Evolutionary conservation across 2,888 invertebrate species (phyloP).

Genomic region (Erannis defoliaria): DNA sequence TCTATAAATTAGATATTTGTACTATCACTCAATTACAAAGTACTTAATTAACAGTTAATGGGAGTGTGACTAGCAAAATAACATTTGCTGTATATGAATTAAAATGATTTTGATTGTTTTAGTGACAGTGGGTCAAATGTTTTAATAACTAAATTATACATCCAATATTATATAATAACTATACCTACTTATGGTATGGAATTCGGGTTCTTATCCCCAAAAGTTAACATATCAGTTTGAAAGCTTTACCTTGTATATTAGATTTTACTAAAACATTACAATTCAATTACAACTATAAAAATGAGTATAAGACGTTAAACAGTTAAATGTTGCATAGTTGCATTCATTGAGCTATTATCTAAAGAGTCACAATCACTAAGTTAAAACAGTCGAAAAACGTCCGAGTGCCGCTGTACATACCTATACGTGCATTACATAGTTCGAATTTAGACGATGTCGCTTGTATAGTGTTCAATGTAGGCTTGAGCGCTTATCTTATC

Average conservation of each 20-base stretch:
- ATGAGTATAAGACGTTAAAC: conserved; percentile 75
- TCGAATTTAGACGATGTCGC: too few relatives aligned
- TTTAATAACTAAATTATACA: conserved; percentile 54
- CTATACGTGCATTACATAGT: too few relatives aligned
- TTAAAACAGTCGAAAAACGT: too few relatives aligned
- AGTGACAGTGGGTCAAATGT: conserved; percentile 80
- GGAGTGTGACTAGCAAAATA: conserved; percentile 84
- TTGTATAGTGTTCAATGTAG: too few relatives aligned
- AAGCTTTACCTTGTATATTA: conserved; percentile 69
- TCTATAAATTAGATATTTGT: conserved; percentile 86
- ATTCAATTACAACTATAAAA: conserved; percentile 67
- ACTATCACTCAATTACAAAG: conserved; percentile 85
- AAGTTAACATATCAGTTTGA: conserved; percentile 54
- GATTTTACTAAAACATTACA: conserved; percentile 59
- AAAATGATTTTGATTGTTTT: conserved; percentile 67
- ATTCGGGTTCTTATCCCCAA: conserved; percentile 64
- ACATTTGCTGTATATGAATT: conserved; percentile 77
- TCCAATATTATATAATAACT: conserved; percentile 65
- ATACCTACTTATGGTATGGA: conserved; percentile 75
- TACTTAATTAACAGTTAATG: conserved; percentile 80
- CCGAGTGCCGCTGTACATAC: too few relatives aligned
- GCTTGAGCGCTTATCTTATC: too few relatives aligned
- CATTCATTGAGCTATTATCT: too few relatives aligned
- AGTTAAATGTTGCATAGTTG: conserved; percentile 61
- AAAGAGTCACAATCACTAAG: too few relatives aligned